Percentiles rank a stretch among this genome's conserved stretches.
phyloP scores from a whole-genome alignment of 92 coral and sea anemone genomes.

The Parazoanthus swiftii region DNA sequence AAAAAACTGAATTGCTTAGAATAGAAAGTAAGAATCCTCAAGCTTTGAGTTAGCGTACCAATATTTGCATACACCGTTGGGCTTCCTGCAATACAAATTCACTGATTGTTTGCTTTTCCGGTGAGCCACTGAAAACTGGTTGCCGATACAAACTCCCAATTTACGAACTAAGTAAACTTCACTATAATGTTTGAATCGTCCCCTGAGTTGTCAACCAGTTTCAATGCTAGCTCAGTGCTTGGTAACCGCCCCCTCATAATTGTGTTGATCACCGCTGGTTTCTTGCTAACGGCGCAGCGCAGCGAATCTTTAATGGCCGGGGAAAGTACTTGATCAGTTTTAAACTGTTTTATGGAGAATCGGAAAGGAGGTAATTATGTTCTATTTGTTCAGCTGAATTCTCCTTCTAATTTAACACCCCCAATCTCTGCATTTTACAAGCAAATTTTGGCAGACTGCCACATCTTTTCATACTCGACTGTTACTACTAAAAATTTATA shows the following conservation, averaged over 20 bases:
- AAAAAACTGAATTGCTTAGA: background rate
- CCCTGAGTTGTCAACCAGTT: background rate
- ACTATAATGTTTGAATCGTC: background rate
- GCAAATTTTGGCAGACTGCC: background rate
- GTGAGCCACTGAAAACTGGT: background rate
- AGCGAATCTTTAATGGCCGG: background rate
- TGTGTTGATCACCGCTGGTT: conserved; percentile 7
- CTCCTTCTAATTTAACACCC: background rate
- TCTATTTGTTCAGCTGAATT: background rate
- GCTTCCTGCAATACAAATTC: background rate
- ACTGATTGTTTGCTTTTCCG: background rate
- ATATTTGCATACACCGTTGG: background rate
- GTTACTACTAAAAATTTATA: no score
- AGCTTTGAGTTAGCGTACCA: background rate
- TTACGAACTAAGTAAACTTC: background rate
- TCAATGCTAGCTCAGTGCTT: conserved; percentile 11
- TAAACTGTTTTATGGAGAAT: conserved; percentile 23
- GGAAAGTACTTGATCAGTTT: background rate
- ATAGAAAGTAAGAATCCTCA: background rate
- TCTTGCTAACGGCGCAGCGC: background rate
- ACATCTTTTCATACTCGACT: no score
- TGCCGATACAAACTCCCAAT: background rate
- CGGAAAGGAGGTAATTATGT: background rate
- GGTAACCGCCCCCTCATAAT: conserved; percentile 10
- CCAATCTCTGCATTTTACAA: background rate